These are phyloP conservation scores for Eueremaeus valkanovi DNA, from an alignment of 2,888 invertebrate genomes.

Conservation along the genomic window DNA sequence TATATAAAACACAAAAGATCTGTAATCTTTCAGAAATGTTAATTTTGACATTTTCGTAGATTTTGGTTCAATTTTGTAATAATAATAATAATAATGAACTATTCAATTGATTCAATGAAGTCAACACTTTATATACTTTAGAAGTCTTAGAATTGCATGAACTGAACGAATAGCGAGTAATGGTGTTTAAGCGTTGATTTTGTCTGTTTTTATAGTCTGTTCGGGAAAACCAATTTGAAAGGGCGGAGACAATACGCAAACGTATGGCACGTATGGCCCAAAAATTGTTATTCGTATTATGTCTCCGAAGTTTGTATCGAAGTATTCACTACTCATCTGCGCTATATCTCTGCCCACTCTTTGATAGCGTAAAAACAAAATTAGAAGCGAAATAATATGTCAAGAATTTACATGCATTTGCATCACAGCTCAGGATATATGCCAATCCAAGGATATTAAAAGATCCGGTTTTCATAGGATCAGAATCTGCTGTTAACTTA, in stretches of 20 bases:
- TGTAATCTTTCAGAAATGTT: neutral
- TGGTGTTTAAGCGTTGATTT: no score
- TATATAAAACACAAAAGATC: neutral
- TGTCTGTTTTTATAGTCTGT: no score
- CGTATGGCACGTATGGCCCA: neutral
- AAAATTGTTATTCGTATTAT: neutral
- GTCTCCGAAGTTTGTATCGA: no score
- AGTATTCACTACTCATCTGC: neutral
- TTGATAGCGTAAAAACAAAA: conserved; percentile 2
- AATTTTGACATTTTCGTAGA: no score
- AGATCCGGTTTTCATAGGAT: neutral
- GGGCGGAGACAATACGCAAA: neutral
- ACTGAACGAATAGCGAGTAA: no score
- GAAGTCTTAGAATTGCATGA: no score
- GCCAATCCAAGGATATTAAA: conserved; percentile 11
- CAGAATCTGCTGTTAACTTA: no score
- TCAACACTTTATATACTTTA: no score
- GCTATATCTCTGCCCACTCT: neutral
- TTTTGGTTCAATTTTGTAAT: no score
- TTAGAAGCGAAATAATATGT: conserved; percentile 1
- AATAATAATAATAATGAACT: no score
- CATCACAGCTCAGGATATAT: neutral
- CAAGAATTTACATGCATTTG: neutral
- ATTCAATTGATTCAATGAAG: no score
- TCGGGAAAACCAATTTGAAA: neutral